Evolutionary conservation across 1,140 invertebrate genomes (phyloP).

Genomic region (Brachionus rotundiformis): DNA sequence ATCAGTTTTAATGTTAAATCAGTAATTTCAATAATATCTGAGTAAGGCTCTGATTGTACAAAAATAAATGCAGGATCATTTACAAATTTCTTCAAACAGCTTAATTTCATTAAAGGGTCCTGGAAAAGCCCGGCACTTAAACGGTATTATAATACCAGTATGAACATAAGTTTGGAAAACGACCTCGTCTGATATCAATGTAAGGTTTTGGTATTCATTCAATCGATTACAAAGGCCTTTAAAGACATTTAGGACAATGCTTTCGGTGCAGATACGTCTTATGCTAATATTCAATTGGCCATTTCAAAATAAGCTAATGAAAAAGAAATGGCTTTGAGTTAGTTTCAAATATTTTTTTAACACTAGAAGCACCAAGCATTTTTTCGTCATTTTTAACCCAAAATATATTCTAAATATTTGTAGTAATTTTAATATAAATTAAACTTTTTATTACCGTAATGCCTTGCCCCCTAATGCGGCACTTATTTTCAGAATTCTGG

Average conservation of each 20-base stretch:
- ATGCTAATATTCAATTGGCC: background rate
- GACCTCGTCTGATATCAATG: background rate
- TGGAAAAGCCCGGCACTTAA: background rate
- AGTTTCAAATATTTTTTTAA: background rate
- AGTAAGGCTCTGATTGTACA: background rate
- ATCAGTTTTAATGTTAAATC: background rate
- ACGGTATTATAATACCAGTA: background rate
- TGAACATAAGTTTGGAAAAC: background rate
- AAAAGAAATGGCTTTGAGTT: background rate
- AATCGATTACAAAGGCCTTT: background rate
- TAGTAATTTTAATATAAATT: too few relatives aligned
- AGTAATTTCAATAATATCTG: background rate
- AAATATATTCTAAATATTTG: too few relatives aligned
- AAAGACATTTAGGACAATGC: background rate
- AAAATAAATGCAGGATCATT: slow-evolving; percentile 13
- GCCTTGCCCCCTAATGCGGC: too few relatives aligned
- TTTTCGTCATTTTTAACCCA: too few relatives aligned
- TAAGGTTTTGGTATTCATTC: background rate
- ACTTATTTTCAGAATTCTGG: too few relatives aligned
- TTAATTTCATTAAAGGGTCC: background rate
- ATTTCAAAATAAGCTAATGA: background rate
- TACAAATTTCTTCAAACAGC: slow-evolving; percentile 5
- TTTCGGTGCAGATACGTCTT: background rate
- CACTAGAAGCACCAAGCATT: too few relatives aligned
- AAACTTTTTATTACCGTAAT: too few relatives aligned